Evolutionary conservation across 2,888 invertebrate genomes (phyloP).

Genomic region (Drosophila neutralis): DNA sequence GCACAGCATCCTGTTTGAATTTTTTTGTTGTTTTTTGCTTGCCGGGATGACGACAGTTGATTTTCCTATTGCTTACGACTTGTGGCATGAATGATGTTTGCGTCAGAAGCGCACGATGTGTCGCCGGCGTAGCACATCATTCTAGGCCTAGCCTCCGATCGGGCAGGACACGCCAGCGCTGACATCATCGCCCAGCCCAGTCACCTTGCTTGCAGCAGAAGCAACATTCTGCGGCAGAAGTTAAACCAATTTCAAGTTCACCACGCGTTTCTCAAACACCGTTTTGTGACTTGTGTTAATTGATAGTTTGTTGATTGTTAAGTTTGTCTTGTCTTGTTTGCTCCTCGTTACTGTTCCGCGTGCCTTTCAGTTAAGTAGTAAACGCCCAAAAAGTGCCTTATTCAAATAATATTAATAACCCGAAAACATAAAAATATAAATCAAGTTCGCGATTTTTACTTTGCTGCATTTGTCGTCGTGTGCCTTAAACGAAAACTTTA

Average conservation of each 20-base stretch:
- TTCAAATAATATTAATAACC: conserved; percentile 2
- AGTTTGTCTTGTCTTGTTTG: conserved; percentile 42
- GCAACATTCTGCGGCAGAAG: conserved; percentile 6
- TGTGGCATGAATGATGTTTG: conserved; percentile 81
- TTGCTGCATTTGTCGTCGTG: conserved; percentile 61
- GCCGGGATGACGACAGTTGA: conserved; percentile 58
- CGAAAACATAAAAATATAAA: conserved; percentile 5
- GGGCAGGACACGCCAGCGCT: conserved; percentile 82
- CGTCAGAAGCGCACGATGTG: conserved; percentile 84
- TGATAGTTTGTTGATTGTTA: conserved; percentile 46
- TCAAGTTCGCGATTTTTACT: conserved; percentile 31
- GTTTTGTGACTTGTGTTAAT: conserved; percentile 66
- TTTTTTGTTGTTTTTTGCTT: neutral
- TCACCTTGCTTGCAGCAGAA: conserved; percentile 31
- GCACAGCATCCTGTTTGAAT: conserved; percentile 26
- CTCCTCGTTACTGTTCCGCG: conserved; percentile 40
- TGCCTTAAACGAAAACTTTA: conserved; percentile 58
- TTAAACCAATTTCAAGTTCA: conserved; percentile 29
- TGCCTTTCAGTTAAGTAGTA: conserved; percentile 51
- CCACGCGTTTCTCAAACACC: conserved; percentile 57
- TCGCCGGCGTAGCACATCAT: conserved; percentile 84
- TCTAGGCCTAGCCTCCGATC: conserved; percentile 86
- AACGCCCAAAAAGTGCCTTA: conserved; percentile 60
- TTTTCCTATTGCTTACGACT: conserved; percentile 74
- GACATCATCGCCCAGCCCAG: conserved; percentile 33